phyloP scores from a whole-genome alignment of 2,888 invertebrate species.

The Aelia acuminata region DNA sequence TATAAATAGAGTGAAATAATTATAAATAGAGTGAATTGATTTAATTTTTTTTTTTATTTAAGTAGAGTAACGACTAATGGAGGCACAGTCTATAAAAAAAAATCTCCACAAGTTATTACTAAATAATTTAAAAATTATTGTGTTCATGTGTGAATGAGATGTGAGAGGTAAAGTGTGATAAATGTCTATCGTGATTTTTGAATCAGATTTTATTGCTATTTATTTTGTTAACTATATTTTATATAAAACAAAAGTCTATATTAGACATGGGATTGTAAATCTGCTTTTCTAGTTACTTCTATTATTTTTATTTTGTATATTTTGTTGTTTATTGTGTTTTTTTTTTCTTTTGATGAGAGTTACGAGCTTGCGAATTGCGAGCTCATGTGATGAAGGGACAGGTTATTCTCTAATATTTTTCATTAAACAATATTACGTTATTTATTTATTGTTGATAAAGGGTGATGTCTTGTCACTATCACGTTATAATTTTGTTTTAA shows the following conservation, averaged over 20 bases:
- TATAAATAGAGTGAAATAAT: slow-evolving; percentile 39
- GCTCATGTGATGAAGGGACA: slow-evolving; percentile 57
- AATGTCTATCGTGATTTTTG: slow-evolving; percentile 49
- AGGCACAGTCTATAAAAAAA: slow-evolving; percentile 64
- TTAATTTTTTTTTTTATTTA: background rate
- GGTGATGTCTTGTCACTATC: slow-evolving; percentile 59
- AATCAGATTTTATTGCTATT: slow-evolving; percentile 54
- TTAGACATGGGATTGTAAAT: slow-evolving; percentile 64
- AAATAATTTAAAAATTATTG: slow-evolving; percentile 51
- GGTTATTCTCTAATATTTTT: slow-evolving; percentile 53
- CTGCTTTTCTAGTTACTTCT: slow-evolving; percentile 58
- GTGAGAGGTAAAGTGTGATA: slow-evolving; percentile 15
- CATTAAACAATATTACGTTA: slow-evolving; percentile 45
- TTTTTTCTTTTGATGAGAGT: slow-evolving; percentile 32
- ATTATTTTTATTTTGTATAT: slow-evolving; percentile 57
- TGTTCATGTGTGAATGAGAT: slow-evolving; percentile 56
- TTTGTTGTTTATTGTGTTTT: slow-evolving; percentile 54
- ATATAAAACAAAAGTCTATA: slow-evolving; percentile 62
- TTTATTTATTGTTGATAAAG: slow-evolving; percentile 60
- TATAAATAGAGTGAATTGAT: slow-evolving; percentile 50
- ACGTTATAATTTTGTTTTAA: slow-evolving; percentile 50
- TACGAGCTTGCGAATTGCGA: slow-evolving; percentile 18
- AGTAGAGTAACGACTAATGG: slow-evolving; percentile 61
- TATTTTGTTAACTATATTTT: slow-evolving; percentile 60
- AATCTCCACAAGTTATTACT: slow-evolving; percentile 57